phyloP scores from a whole-genome alignment of 2,113 vertebrate genomes.

The Ardeotis arabs region DNA sequence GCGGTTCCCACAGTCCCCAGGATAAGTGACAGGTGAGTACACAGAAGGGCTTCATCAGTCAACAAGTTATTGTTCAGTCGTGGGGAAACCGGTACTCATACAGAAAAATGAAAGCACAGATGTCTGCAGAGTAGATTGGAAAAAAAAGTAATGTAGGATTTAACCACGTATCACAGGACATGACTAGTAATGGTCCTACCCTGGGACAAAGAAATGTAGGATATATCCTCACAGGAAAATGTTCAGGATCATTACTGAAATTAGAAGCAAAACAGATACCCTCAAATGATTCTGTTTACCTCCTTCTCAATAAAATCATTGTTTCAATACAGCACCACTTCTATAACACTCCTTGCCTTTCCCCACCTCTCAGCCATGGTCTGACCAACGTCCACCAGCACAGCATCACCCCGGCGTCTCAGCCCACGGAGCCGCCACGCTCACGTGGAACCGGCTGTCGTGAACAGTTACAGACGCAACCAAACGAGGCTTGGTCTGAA shows the following conservation, averaged over 20 bases:
- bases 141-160: neutral
- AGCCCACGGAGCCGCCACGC: rapidly evolving
- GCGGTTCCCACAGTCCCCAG: neutral
- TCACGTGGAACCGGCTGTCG: rapidly evolving
- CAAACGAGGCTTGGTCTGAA: neutral
- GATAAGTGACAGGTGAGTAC: neutral
- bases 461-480: rapidly evolving
- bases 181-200: neutral
- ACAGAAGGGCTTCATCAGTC: neutral
- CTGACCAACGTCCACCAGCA: rapidly evolving
- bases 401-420: rapidly evolving
- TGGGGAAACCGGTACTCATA: neutral
- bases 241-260: rapidly evolving
- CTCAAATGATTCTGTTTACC: neutral
- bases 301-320: neutral
- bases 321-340: neutral
- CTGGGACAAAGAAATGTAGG: too few relatives aligned
- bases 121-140: neutral
- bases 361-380: neutral
- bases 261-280: neutral
- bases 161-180: neutral
- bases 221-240: neutral
- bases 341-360: rapidly evolving
- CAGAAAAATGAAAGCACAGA: neutral
- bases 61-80: neutral